Conservation (phyloP, 2,113 vertebrate species). For the Paramisgurnus dabryanus region DNA sequence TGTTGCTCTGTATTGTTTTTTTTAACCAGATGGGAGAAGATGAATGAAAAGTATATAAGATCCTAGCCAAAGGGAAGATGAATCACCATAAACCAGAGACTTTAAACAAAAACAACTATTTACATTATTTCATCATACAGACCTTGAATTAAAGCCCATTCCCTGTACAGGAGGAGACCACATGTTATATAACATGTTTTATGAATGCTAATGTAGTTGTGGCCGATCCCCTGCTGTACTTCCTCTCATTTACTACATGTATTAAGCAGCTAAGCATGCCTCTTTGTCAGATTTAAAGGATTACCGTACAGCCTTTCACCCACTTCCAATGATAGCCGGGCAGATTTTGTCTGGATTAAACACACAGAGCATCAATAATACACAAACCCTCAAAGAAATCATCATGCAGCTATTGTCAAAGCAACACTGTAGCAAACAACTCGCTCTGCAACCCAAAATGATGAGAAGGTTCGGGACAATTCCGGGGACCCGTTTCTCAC, state of each 20-base stretch:
- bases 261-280: constrained; percentile 65
- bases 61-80: no score
- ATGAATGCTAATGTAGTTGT: neutral
- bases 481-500: no score
- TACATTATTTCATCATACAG: neutral
- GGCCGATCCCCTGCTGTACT: constrained; percentile 56
- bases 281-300: constrained; percentile 65
- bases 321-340: constrained; percentile 36
- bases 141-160: neutral
- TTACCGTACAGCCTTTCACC: constrained; percentile 62
- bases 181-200: constrained; percentile 35
- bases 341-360: constrained; percentile 11
- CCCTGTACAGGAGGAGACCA: neutral
- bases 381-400: neutral
- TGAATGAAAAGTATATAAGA: no score
- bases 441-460: no score
- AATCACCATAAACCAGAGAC: no score
- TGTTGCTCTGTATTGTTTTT: no score
- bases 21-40: no score
- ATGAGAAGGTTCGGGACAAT: no score
- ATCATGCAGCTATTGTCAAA: no score
- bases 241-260: constrained; percentile 55
- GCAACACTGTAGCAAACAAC: no score
- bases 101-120: neutral
- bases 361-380: neutral